These are phyloP conservation scores for Drosophila emarginata DNA, from an alignment of 2,888 invertebrate species.

Conservation along the genomic window DNA sequence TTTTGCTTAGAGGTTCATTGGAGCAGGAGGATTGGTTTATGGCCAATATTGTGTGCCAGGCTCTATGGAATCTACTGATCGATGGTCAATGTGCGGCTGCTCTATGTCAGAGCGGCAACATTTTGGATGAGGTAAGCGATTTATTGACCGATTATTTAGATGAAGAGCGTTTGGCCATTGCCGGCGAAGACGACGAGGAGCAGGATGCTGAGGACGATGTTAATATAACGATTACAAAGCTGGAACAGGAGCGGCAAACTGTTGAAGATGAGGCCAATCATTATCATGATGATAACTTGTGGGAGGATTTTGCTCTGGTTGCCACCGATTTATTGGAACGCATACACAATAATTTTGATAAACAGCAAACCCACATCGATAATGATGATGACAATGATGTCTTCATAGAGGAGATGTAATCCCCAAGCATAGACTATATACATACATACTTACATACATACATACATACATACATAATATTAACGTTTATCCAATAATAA, in stretches of 20 bases:
- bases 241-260: not conserved
- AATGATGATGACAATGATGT: slow-evolving; percentile 63
- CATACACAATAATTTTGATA: slow-evolving; percentile 79
- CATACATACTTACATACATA: too few relatives aligned
- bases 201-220: slow-evolving; percentile 12
- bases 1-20: slow-evolving; percentile 84
- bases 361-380: slow-evolving; percentile 45
- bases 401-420: slow-evolving; percentile 76
- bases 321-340: slow-evolving; percentile 88
- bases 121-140: slow-evolving; percentile 84
- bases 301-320: slow-evolving; percentile 90
- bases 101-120: slow-evolving; percentile 75
- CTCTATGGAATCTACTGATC: slow-evolving; percentile 88
- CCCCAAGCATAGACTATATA: not conserved
- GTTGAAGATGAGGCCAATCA: slow-evolving; percentile 31
- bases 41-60: slow-evolving; percentile 89
- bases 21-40: slow-evolving; percentile 87
- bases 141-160: slow-evolving; percentile 85
- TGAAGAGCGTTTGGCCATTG: slow-evolving; percentile 83
- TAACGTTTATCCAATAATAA: slow-evolving; percentile 17
- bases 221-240: not conserved
- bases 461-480: too few relatives aligned
- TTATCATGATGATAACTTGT: slow-evolving; percentile 80
- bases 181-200: slow-evolving; percentile 36
- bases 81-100: slow-evolving; percentile 80